A percentile compares a stretch with the other conserved stretches of the same genome.
Evolutionary conservation across 2,888 invertebrate genomes (phyloP).

Genomic region (Tachina lurida): DNA sequence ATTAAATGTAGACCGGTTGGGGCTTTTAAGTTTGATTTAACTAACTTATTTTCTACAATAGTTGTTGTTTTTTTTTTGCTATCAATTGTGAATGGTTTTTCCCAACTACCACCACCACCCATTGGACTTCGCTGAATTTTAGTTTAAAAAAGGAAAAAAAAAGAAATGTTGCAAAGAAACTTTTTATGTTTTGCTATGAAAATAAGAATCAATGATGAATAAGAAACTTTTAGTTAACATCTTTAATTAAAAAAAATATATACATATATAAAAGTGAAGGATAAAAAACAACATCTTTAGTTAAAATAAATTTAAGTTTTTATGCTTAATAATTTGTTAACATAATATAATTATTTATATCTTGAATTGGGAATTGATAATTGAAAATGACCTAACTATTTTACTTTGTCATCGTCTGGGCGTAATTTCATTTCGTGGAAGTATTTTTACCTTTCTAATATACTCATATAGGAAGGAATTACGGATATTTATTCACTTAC

Average conservation of each 20-base stretch:
- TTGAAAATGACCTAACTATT: too few relatives aligned
- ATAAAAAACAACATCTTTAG: neutral
- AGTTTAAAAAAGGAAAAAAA: neutral
- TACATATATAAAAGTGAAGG: neutral
- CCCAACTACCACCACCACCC: neutral
- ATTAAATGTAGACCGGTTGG: constrained; percentile 59
- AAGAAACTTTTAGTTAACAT: neutral
- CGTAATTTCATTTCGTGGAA: too few relatives aligned
- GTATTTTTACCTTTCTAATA: too few relatives aligned
- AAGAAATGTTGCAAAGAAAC: neutral
- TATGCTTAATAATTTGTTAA: neutral
- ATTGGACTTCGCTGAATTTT: neutral
- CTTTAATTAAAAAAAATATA: neutral
- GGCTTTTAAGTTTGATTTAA: constrained; percentile 18
- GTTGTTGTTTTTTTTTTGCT: neutral
- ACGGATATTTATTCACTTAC: too few relatives aligned
- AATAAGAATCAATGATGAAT: constrained; percentile 17
- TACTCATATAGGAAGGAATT: too few relatives aligned
- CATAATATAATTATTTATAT: too few relatives aligned
- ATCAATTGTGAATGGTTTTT: constrained; percentile 24
- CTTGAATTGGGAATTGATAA: too few relatives aligned
- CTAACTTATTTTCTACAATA: constrained; percentile 15
- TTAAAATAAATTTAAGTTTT: neutral
- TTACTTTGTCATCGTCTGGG: too few relatives aligned
- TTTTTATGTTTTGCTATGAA: neutral